Conservation (phyloP, 2,888 invertebrate genomes). For the Helicoverpa assulta region DNA sequence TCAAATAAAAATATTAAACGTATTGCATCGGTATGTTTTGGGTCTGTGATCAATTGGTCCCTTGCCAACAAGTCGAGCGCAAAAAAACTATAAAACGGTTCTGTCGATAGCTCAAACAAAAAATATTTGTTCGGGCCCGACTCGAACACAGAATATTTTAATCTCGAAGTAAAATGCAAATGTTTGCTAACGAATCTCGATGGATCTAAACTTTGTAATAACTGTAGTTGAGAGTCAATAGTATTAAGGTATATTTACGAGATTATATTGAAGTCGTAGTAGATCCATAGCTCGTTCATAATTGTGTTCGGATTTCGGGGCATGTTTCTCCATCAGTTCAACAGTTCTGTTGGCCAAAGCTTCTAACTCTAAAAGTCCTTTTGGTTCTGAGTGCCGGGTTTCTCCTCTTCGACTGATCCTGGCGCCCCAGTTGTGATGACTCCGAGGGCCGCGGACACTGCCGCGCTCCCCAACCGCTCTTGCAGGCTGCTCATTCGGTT, state of each 20-base stretch:
- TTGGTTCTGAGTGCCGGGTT: constrained; percentile 60
- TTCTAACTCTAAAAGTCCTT: constrained; percentile 69
- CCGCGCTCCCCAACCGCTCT: constrained; percentile 51
- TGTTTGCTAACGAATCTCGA: constrained; percentile 16
- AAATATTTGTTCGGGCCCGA: constrained; percentile 24
- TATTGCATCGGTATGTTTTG: constrained; percentile 39
- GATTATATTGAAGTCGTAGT: constrained; percentile 73
- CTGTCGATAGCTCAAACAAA: constrained; percentile 29
- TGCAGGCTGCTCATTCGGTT: constrained; percentile 55
- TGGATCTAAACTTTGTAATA: constrained; percentile 1
- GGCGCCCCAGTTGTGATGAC: constrained; percentile 68
- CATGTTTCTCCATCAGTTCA: constrained; percentile 70
- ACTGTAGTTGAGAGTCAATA: not conserved
- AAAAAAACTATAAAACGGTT: constrained; percentile 37
- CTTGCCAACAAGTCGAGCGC: constrained; percentile 30
- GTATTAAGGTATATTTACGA: constrained; percentile 63
- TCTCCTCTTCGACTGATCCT: constrained; percentile 62
- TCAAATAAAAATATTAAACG: constrained; percentile 39
- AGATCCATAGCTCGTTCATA: constrained; percentile 71
- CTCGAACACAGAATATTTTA: constrained; percentile 21
- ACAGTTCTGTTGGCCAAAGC: constrained; percentile 66
- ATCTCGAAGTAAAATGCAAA: constrained; percentile 22
- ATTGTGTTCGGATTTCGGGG: constrained; percentile 60
- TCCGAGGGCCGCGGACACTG: constrained; percentile 55
- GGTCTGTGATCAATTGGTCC: constrained; percentile 47